Base-by-base conservation (phyloP, 1,140 invertebrate genomes). In the Drosophila saltans region DNA sequence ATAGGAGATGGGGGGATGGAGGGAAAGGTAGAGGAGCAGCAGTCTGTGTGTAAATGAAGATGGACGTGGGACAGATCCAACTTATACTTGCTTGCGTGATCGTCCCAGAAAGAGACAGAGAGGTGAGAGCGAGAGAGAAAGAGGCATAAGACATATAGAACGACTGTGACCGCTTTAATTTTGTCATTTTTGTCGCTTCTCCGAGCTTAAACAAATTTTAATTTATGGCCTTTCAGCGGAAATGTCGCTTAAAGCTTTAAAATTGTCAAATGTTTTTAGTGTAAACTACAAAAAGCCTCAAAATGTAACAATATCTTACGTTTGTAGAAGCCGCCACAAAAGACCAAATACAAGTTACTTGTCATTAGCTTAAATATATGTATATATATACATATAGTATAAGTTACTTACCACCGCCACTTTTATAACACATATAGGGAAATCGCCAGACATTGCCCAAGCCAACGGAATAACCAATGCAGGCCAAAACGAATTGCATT, bases 381-480 rank as follows among this genome's bases (percentile, higher is more conserved):
- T 36, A 36, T 7, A 36, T 36, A 36, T 36, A 2, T 48, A 26
- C 28, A 48, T 57, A 40, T 57, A 9, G 33, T 21, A 30, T 11
- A 48, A 24, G 2, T 8, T 8, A 85, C 91, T 94, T 91, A 97
- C 96, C 96, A 93, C 96, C 96, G 62, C 96, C 96, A 86, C 96
- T 96, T 92, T 96, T 96, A 91, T 97, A 97, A 91, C 96, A 96
- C 61, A 97, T 93, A 91, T 97, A 97, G 24, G 96, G 96, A 93
- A 97, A 97, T 71, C 96, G 94, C 97, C 97, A 98, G 63, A 98
- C 96, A 90, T 98, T 98, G 52, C 97, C 97, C 26, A 98, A 94
- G 5, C 97, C 97, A 40, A 98, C 97, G 16, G 97, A 97, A 92
- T 98, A 98, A 9, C 97, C 97, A 43, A 98, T 96, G 91, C 97